Percentiles rank a stretch among this genome's conserved stretches.
Evolutionary conservation across 2,797 vertebrate species (phyloP).

Genomic region (Gambusia yucatana): DNA sequence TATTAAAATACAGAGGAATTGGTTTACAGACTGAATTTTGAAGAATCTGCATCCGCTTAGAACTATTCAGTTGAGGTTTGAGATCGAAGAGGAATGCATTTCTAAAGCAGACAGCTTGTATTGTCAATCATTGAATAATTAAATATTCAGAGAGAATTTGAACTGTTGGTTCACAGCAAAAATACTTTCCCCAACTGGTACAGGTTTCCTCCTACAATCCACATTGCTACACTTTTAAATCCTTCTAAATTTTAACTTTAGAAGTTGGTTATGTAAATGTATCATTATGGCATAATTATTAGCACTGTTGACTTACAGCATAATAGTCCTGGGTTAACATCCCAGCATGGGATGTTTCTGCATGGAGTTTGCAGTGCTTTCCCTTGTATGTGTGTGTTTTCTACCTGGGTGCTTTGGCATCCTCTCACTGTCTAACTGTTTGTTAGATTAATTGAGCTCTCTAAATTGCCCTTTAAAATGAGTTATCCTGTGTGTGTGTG

Average conservation of each 20-base stretch:
- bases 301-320: not conserved
- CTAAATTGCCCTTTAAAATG: not conserved
- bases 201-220: not conserved
- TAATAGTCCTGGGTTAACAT: not conserved
- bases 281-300: not conserved
- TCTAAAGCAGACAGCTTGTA: not conserved
- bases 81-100: not conserved
- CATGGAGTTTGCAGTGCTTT: not conserved
- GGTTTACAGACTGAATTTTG: not conserved
- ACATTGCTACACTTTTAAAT: not conserved
- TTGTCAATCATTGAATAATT: not conserved
- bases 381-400: not conserved
- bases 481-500: not conserved
- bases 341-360: not conserved
- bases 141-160: not conserved
- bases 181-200: not conserved
- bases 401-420: not conserved
- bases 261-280: not conserved
- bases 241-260: not conserved
- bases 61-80: not conserved
- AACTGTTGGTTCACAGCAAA: not conserved
- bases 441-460: not conserved
- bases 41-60: not conserved
- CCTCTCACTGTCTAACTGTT: not conserved
- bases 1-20: not conserved